Base-by-base conservation (phyloP, 1,140 invertebrate genomes). In the Scaptomyza graminum region DNA sequence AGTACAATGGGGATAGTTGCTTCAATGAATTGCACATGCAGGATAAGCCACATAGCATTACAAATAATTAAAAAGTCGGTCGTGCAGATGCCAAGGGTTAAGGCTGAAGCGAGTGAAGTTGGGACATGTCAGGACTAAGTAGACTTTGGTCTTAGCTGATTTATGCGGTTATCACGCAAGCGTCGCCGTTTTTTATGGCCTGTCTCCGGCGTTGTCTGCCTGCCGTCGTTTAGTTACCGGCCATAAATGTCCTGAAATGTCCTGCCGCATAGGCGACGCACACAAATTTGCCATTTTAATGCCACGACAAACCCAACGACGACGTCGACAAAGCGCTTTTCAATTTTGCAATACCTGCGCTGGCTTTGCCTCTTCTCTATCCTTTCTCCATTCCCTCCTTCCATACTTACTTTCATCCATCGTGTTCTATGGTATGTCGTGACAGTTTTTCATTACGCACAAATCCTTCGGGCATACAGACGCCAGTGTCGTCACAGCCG, bases 281-380 rank as follows among this genome's bases (percentile, higher is more conserved):
- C 79, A 76, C 83, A 88, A 88, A 88, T 88, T 88, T 88, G 85
- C 83, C 75, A 88, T 79, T 88, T 88, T 88, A 89, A 88, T 88
- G 79, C 79, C 56, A 15, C 54, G 69, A 57, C 67, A 25, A 78
- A 59, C 70, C 54, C 55, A 39, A 57, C 72, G 47, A 41, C 12
- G 37, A 41, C 12, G 37, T 8, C 31, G 31, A 34, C 31, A 8
- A 34, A 83, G 72, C 74, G 83, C 62, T 88, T 85, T 88, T 78
- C 82, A 87, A 88, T 87, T 79, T 74, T 71, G 44, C 74, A 61
- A 56, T 80, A 83, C 79, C 79, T 85, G 79, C 66, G 51, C 37
- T n/a, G 81, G 82, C 81, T 79, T 76, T 73, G 71, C 51, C 67
- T 22, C 46, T 43, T 18, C 16, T 7, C 71, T 37, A 28, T 61